Conservation (phyloP, 1,140 invertebrate species). For the Aphis gossypii region DNA sequence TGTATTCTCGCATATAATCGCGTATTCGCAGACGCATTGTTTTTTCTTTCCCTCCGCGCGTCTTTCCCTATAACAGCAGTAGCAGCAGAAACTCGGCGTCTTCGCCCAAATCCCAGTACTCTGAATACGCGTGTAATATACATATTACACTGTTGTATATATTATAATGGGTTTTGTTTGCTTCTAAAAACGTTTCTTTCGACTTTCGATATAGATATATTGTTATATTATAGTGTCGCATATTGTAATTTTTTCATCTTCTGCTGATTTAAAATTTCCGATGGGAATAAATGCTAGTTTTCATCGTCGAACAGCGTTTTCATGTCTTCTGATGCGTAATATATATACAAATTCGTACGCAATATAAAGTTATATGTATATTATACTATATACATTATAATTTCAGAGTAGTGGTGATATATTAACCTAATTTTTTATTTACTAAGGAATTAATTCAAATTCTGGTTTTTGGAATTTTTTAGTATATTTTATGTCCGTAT, state of each 20-base stretch:
- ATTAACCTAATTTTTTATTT: too few relatives aligned
- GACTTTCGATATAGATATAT: not conserved
- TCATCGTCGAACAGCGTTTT: too few relatives aligned
- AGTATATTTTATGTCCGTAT: not conserved
- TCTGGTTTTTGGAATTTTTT: not conserved
- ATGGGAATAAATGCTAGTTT: not conserved
- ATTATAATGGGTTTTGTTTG: not conserved
- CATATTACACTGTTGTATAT: not conserved
- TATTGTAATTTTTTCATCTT: not conserved
- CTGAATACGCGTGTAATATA: not conserved
- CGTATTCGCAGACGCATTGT: not conserved
- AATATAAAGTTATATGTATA: not conserved
- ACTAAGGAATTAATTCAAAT: too few relatives aligned
- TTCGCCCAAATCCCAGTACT: not conserved
- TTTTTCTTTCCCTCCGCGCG: not conserved
- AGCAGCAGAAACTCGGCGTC: too few relatives aligned
- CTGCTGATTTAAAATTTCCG: not conserved
- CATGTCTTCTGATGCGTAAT: not conserved
- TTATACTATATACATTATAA: not conserved
- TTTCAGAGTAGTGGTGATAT: not conserved
- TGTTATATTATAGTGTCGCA: not conserved
- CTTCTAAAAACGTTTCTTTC: not conserved
- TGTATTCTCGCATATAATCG: not conserved
- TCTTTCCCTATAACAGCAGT: not conserved
- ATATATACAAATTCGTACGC: not conserved